These are phyloP conservation scores for Zaprionus davidi DNA, from an alignment of 1,140 invertebrate genomes.

Conservation along the genomic window DNA sequence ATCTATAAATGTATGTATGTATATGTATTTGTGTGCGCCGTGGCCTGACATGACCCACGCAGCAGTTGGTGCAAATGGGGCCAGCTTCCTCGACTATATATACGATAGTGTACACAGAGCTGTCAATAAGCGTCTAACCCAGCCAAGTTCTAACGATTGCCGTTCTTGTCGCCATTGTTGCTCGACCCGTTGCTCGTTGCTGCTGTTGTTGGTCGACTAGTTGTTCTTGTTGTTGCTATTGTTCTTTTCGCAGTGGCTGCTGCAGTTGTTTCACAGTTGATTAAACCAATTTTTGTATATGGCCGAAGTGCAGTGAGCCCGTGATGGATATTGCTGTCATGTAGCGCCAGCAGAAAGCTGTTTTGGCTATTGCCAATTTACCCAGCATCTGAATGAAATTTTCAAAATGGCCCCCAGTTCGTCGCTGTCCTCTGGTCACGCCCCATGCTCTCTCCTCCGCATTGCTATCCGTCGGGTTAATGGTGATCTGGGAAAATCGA, in stretches of 20 bases:
- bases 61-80: conserved; percentile 47
- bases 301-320: conserved; percentile 38
- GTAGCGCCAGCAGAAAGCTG: conserved; percentile 54
- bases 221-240: conserved; percentile 29
- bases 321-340: conserved; percentile 81
- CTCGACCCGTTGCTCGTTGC: conserved; percentile 25
- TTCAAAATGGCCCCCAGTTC: conserved; percentile 62
- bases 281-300: conserved; percentile 82
- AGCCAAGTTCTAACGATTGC: conserved; percentile 59
- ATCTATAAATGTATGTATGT: neutral
- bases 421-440: neutral
- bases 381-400: conserved; percentile 71
- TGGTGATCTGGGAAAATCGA: conserved; percentile 59
- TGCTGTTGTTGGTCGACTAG: conserved; percentile 19
- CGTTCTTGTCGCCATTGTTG: conserved; percentile 53
- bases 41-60: conserved; percentile 54
- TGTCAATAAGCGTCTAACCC: conserved; percentile 47
- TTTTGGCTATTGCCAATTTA: conserved; percentile 67
- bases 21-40: neutral
- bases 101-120: conserved; percentile 8
- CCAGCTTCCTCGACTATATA: neutral
- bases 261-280: conserved; percentile 82
- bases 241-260: conserved; percentile 60
- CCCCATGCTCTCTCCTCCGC: too few species aligned
- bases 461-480: conserved; percentile 42